Conservation (phyloP, 2,888 invertebrate species). For the Dimorphilus gyrociliatus region DNA sequence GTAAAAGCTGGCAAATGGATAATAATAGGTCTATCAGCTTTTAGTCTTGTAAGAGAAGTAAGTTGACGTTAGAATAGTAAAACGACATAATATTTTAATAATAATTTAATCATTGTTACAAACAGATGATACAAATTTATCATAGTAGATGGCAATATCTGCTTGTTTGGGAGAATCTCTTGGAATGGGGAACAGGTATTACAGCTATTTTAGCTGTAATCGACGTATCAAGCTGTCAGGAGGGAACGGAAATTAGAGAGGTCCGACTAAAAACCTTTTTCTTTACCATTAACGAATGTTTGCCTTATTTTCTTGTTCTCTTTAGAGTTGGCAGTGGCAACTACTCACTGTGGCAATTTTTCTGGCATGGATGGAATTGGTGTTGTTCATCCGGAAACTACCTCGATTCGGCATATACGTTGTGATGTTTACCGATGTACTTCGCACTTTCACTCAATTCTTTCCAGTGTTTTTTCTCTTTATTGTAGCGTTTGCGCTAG, state of each 20-base stretch:
- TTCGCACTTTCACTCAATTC: constrained; percentile 32
- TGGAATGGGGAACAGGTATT: constrained; percentile 41
- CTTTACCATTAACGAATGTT: no score
- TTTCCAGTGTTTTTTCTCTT: constrained; percentile 34
- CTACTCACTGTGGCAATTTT: constrained; percentile 40
- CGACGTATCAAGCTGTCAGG: constrained; percentile 36
- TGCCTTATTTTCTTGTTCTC: no score
- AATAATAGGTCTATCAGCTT: no score
- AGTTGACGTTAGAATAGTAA: no score
- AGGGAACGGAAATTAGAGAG: constrained; percentile 29
- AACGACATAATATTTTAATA: no score
- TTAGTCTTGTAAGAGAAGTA: no score
- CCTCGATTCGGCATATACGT: constrained; percentile 35
- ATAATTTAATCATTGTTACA: no score
- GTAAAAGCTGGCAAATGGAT: no score
- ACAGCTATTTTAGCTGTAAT: constrained; percentile 38
- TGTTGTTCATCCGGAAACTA: constrained; percentile 35
- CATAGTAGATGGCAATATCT: constrained; percentile 37
- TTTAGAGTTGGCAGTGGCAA: constrained; percentile 41
- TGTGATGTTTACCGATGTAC: constrained; percentile 36
- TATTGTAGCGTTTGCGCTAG: constrained; percentile 31
- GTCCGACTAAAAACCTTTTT: constrained; percentile 17
- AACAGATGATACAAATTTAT: constrained; percentile 37
- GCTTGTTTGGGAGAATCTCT: constrained; percentile 39
- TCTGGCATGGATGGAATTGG: constrained; percentile 37